Evolutionary conservation across 2,797 vertebrate genomes (phyloP).

Genomic region (Monodelphis domestica): DNA sequence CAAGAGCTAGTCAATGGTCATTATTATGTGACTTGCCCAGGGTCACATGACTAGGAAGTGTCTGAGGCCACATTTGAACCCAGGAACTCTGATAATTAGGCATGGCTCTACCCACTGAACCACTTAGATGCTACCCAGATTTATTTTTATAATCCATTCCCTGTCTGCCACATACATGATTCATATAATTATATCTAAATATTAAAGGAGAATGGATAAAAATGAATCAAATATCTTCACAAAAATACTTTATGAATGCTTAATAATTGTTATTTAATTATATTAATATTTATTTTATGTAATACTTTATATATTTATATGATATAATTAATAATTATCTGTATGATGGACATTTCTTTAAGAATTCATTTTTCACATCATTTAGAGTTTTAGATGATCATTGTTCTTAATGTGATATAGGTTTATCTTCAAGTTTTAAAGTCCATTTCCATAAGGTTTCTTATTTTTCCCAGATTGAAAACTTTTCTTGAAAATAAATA

Average conservation of each 20-base stretch:
- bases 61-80: no score
- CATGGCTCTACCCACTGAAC: no score
- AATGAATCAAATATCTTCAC: conserved; percentile 30
- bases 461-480: conserved; percentile 66
- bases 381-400: conserved; percentile 44
- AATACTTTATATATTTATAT: no score
- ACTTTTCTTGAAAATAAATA: conserved; percentile 54
- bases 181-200: not conserved
- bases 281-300: no score
- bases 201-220: not conserved
- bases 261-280: no score
- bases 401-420: conserved; percentile 48
- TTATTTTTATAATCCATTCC: conserved; percentile 54
- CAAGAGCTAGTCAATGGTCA: no score
- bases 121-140: no score
- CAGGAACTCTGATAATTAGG: no score
- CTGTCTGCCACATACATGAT: conserved; percentile 48
- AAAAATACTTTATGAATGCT: conserved; percentile 68
- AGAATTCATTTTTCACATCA: conserved; percentile 54
- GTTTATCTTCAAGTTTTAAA: conserved; percentile 66
- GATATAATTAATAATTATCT: conserved; percentile 43
- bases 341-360: conserved; percentile 34
- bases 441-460: conserved; percentile 58
- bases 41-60: no score
- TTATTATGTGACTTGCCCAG: no score